Percentiles rank a stretch among this genome's conserved stretches.
These are phyloP conservation scores for Drosophila subobscura DNA, from an alignment of 1,140 invertebrate genomes.

Conservation along the genomic window DNA sequence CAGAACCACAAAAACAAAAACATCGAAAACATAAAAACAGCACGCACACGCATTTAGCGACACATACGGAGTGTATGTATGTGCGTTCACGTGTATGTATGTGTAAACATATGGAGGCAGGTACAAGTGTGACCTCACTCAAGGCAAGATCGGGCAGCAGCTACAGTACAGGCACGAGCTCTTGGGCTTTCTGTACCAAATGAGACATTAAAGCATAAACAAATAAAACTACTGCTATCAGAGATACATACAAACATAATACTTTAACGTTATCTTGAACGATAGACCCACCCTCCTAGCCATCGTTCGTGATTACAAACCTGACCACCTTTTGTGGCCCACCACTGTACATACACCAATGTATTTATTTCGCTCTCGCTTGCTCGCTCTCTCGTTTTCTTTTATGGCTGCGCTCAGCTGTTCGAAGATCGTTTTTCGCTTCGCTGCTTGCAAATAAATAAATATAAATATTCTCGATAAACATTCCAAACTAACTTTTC, in stretches of 20 bases:
- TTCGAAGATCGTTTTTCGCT: slow-evolving; percentile 16
- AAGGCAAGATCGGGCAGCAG: slow-evolving; percentile 15
- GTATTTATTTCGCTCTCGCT: slow-evolving; percentile 25
- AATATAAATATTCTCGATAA: not conserved
- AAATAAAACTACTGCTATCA: no score
- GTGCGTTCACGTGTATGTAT: not conserved
- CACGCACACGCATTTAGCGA: not conserved
- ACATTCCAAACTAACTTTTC: slow-evolving; percentile 1
- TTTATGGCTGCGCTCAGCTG: slow-evolving; percentile 36
- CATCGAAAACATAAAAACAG: not conserved
- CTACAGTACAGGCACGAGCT: slow-evolving; percentile 8
- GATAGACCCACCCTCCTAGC: no score
- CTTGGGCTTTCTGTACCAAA: not conserved
- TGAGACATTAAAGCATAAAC: not conserved
- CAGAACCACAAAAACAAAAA: slow-evolving; percentile 8
- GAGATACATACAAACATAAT: no score
- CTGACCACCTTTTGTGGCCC: not conserved
- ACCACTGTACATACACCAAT: slow-evolving; percentile 12
- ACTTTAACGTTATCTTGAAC: no score
- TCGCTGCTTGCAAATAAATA: slow-evolving; percentile 44
- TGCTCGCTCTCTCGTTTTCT: slow-evolving; percentile 16
- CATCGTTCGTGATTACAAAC: no score
- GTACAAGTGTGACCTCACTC: slow-evolving; percentile 26
- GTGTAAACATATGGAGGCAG: slow-evolving; percentile 22
- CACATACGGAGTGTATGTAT: not conserved